Evolutionary conservation across 2,888 invertebrate species (phyloP), one percentile per base, ranked within the genome.

Genomic region (Meiosimyza platycephala): DNA sequence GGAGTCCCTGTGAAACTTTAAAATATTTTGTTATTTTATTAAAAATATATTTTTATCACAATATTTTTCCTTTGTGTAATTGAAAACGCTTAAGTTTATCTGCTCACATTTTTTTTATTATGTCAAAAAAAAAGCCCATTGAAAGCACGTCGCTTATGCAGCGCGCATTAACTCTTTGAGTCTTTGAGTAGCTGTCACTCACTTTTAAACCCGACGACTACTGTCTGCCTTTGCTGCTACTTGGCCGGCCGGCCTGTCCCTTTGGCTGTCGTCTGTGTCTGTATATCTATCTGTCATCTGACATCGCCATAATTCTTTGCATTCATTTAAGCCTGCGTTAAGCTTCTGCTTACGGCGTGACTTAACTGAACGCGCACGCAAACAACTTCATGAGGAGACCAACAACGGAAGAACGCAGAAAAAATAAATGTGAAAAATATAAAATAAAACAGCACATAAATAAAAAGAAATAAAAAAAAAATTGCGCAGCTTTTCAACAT

Each of bases 121-220:
- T 40, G 40, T 40, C 40, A 40, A 40, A 40, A 40, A 40, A 40
- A 63, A 40, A 63, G 63, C 47, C 63, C 48, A 40, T 48, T 40
- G 48, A 63, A 62, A 16, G 63, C 63, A 33, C 33, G 63, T 47
- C 47, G 47, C 62, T 40, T 28, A 40, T 16, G 40, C 33, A 33
- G 33, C 33, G 33, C 33, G 40, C 63, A 47, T 28, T 83, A 83
- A 84, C 84, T 82, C 83, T 82, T 83, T 83, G 74, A 76, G 73
- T 74, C 74, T 74, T 78, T 78, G 83, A 83, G 82, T 82, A 79
- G 81, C 83, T 83, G 83, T 83, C 83, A 84, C 78, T 82, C 82
- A 80, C 78, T 80, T 79, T 80, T 79, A 51, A 70, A 57, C 59
- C 28, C 62, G 22, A 50, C 9, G 64, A 64, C 64, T 64, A 64